phyloP scores from a whole-genome alignment of 2,113 vertebrate genomes.

The Xenopus laevis region DNA sequence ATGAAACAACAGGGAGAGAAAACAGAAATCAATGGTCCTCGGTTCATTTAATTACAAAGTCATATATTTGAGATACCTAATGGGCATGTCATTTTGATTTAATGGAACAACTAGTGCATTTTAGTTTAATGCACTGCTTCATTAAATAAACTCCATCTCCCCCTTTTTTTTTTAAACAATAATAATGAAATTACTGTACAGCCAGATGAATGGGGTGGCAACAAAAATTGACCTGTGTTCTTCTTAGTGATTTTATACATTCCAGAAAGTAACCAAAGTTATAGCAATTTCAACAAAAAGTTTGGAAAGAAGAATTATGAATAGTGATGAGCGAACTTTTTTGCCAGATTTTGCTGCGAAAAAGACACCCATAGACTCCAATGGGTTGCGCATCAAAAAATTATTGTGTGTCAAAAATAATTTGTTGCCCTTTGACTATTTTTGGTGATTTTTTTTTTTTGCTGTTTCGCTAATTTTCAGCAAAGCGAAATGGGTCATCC shows the following conservation, averaged over 20 bases:
- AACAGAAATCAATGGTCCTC: conserved; percentile 52
- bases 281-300: neutral
- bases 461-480: no score
- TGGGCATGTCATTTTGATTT: conserved; percentile 69
- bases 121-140: conserved; percentile 62
- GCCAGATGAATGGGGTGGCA: conserved; percentile 60
- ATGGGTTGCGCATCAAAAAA: no score
- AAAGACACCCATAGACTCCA: no score
- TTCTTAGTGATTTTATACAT: neutral
- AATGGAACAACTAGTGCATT: conserved; percentile 64
- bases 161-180: conserved; percentile 47
- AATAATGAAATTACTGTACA: conserved; percentile 57
- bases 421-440: no score
- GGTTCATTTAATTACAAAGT: conserved; percentile 68
- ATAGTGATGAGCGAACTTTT: no score
- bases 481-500: no score
- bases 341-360: no score
- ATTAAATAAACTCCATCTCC: conserved; percentile 64
- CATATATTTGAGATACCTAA: conserved; percentile 63
- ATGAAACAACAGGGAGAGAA: conserved; percentile 50
- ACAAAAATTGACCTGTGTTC: conserved; percentile 51
- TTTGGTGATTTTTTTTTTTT: no score
- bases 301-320: conserved; percentile 46
- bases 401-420: no score
- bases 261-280: neutral